A percentile compares a stretch with the other conserved stretches of the same genome.
These are phyloP conservation scores for Philonicus albiceps DNA, from an alignment of 2,888 invertebrate genomes.

Conservation along the genomic window DNA sequence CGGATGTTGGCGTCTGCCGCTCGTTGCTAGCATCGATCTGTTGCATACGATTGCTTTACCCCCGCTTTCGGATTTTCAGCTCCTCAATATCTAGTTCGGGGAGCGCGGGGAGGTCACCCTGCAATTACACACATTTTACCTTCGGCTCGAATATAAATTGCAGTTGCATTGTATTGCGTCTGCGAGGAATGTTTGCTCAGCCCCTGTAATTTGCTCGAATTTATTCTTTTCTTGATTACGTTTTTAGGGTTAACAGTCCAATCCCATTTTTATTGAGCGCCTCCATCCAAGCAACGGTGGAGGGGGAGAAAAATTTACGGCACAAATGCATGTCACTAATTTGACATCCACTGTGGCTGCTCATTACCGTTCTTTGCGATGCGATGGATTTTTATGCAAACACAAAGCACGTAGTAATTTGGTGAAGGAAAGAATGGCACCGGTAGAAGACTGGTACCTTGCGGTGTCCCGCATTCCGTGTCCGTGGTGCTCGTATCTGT, in stretches of 20 bases:
- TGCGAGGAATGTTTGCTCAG: slow-evolving; percentile 4
- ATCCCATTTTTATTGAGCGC: background rate
- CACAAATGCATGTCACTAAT: slow-evolving; percentile 37
- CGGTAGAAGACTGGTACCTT: slow-evolving; percentile 5
- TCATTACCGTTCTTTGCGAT: slow-evolving; percentile 27
- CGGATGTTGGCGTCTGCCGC: background rate
- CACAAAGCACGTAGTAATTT: slow-evolving; percentile 20
- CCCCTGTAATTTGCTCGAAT: slow-evolving; percentile 7
- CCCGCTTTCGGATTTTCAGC: background rate
- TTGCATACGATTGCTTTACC: background rate
- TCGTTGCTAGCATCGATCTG: slow-evolving; percentile 11
- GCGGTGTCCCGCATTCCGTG: background rate
- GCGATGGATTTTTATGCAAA: slow-evolving; percentile 33
- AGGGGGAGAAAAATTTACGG: background rate
- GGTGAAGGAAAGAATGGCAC: background rate
- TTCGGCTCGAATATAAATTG: background rate
- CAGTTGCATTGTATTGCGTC: background rate
- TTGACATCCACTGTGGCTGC: slow-evolving; percentile 31
- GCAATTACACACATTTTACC: slow-evolving; percentile 20
- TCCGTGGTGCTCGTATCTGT: background rate
- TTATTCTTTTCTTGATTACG: background rate
- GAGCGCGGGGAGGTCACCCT: background rate
- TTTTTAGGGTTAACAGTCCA: background rate
- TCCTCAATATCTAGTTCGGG: background rate
- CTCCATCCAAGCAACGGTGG: background rate